Base-by-base conservation (phyloP, 2,113 vertebrate genomes). In the Bombycilla garrulus region DNA sequence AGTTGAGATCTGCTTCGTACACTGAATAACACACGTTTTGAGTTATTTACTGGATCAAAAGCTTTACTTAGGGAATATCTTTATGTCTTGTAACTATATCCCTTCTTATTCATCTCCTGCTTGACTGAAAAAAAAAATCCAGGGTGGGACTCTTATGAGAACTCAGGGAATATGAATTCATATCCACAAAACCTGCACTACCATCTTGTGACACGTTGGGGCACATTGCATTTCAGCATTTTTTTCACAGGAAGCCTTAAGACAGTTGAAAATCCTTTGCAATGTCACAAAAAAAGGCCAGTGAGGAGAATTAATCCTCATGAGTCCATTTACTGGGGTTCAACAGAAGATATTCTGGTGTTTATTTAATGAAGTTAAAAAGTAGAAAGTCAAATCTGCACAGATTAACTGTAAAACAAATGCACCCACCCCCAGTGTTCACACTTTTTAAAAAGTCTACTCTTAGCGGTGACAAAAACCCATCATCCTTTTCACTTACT, bases 401-500 rank as follows among this genome's bases (percentile, higher is more conserved):
- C 1, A 83, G 47, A 58, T 38, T 38, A 77, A 50, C 53, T 53
- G 44, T 44, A 66, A 45, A 85, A 33, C 7, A 53, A 88, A 80
- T 1, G 0, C 57, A 42, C 62, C 90, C 74, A n/a, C 35, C 29
- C 86, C 26, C 51, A 18, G 38, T 56, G 33, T 29, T 82, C 33
- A 81, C 77, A 45, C 23, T 44, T 40, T 0, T 1, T 28, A 69
- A 57, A 33, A 71, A 25, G 19, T 70, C 93, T 96, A 13, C 66
- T 86, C 92, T 93, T 74, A 89, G 66, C 35, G 81, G 57, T 70
- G 91, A 76, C 74, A 72, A 90, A 89, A 88, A 91, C 60, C 33
- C 74, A 87, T 47, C 86, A 95, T 57, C 94, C 80, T 96, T 97
- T 93, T 90, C 96, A 98, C 98, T 98, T 98, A 98, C 98, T 97